These are phyloP conservation scores for Protonemura montana DNA, from an alignment of 2,888 invertebrate genomes.

Conservation along the genomic window DNA sequence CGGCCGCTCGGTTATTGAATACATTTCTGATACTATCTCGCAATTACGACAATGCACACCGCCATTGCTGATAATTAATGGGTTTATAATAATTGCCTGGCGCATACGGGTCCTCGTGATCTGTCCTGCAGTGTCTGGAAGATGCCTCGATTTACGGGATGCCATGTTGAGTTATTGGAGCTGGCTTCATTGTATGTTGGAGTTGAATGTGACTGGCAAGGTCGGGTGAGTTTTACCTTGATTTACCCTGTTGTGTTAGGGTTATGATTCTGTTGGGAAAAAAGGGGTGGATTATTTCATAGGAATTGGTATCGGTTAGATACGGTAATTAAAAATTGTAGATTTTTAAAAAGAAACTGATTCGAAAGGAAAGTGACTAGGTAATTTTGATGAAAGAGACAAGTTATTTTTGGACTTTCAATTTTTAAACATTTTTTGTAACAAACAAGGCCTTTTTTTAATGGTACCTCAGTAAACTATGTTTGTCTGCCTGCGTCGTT, in stretches of 20 bases:
- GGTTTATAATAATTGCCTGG: slow-evolving; percentile 27
- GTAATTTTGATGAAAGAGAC: no score
- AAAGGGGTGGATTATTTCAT: no score
- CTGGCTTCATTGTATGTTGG: not conserved
- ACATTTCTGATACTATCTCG: slow-evolving; percentile 24
- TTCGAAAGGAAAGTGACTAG: no score
- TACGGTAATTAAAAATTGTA: no score
- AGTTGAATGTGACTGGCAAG: not conserved
- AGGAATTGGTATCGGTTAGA: no score
- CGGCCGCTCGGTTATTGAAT: slow-evolving; percentile 26
- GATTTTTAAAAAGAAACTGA: no score
- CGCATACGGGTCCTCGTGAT: not conserved
- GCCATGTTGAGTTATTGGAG: not conserved
- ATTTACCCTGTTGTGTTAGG: not conserved
- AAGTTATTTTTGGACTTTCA: no score
- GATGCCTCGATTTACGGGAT: not conserved
- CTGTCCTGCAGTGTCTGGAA: not conserved
- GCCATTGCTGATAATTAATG: slow-evolving; percentile 19
- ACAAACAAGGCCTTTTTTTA: no score
- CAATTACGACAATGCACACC: slow-evolving; percentile 9
- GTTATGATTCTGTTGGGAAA: no score
- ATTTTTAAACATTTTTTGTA: no score
- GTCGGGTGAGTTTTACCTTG: not conserved
- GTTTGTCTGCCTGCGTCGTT: no score
- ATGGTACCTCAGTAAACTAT: no score